Base-by-base conservation (phyloP, 37 sponge, comb jelly and placozoan species). In the Mnemiopsis leidyi region DNA sequence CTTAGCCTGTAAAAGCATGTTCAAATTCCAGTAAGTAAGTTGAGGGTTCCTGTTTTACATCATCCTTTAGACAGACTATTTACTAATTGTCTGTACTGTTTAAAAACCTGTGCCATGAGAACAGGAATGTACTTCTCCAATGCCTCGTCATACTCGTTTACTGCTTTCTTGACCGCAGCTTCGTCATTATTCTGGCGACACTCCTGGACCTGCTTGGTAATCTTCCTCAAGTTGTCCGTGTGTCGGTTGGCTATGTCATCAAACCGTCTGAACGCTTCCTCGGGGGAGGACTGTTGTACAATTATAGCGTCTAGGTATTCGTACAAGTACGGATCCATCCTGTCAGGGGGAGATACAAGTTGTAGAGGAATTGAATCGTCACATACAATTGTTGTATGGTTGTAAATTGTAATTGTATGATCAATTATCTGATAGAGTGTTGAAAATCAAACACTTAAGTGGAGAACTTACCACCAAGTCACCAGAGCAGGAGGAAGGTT, bases 111-210 rank as follows among this genome's bases (percentile, higher is more conserved):
- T 0, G 96, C 95, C 99, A 98, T 98, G 93, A 98, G 88, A 92
- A 98, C 99, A 32, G 99, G 99, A 88, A 98, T 95, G 73, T 98
- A 98, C 40, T 95, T 94, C 76, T 98, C 99, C 79, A 98, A 76
- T 38, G 97, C 95, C 48, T 97, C 96, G 76, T 98, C 99, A 69
- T 97, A 98, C 88, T 98, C 97, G 93, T 98, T 97, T 76, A 98
- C 96, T 0, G 79, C 76, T 48, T 92, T 96, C 94, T 97, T 98
- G 30, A 98, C 96, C 35, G 85, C 94, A 38, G 96, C 97, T 28
- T 98, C 99, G 69, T 97, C 95, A 67, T 97, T 96, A 20, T 69
- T 95, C 93, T 95, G 95, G 39, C 96, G 69, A 30, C 95, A 85
- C 76, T 97, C 97, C 94, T 98, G 99, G 0, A 98, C 99, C 69